Conservation (phyloP, 1,140 invertebrate genomes). For the Leucophenga varia region DNA sequence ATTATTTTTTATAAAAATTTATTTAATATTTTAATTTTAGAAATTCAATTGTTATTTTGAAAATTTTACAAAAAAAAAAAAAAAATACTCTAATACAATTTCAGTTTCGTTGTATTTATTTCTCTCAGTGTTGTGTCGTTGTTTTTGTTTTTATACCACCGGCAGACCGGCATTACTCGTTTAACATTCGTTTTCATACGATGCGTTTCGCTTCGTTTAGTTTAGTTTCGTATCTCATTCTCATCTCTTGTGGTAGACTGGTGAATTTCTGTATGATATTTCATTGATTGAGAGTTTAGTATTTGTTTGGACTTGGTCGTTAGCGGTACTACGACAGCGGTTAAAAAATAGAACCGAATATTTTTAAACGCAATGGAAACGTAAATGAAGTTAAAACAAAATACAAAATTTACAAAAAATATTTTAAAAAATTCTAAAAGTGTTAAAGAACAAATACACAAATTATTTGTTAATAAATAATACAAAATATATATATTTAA, state of each 20-base stretch:
- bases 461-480: slow-evolving; percentile 17
- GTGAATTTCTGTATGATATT: no score
- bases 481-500: slow-evolving; percentile 14
- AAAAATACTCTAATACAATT: no score
- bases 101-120: no score
- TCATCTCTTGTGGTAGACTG: no score
- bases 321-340: slow-evolving; percentile 40
- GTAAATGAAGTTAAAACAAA: slow-evolving; percentile 12
- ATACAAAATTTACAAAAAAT: slow-evolving; percentile 23
- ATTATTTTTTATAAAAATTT: no score
- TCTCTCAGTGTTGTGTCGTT: no score
- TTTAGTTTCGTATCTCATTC: no score
- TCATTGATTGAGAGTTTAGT: slow-evolving; percentile 40
- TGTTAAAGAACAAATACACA: slow-evolving; percentile 16
- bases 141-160: no score
- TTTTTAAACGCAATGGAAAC: background rate
- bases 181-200: slow-evolving; percentile 21
- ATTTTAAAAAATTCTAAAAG: slow-evolving; percentile 23
- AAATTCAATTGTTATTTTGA: no score
- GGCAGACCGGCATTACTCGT: slow-evolving; percentile 17
- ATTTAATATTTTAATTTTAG: no score
- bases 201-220: no score
- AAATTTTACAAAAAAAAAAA: no score
- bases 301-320: slow-evolving; percentile 53
- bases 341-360: slow-evolving; percentile 25